Conservation (phyloP, 2,888 invertebrate genomes). For the Cephus rjabovi region DNA sequence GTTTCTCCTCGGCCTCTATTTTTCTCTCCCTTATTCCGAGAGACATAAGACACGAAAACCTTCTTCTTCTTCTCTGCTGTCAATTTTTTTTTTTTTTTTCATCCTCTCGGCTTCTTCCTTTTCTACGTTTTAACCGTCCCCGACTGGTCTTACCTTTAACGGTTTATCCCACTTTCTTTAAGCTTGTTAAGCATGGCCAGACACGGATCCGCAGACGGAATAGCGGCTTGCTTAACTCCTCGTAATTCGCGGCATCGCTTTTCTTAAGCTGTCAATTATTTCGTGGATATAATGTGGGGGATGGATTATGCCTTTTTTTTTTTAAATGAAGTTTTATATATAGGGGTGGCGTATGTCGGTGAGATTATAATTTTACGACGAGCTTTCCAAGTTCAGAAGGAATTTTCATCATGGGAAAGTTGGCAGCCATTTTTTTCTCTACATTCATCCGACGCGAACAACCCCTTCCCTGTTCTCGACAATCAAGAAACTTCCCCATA, state of each 20-base stretch:
- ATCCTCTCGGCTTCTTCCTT: not conserved
- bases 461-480: not conserved
- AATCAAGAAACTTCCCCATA: not conserved
- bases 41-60: not conserved
- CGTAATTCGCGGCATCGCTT: not conserved
- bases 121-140: not conserved
- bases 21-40: not conserved
- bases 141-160: not conserved
- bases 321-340: not conserved
- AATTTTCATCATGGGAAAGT: not conserved
- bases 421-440: not conserved
- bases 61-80: not conserved
- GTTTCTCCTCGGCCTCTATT: not conserved
- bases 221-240: not conserved
- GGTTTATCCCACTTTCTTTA: not conserved
- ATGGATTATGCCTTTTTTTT: not conserved
- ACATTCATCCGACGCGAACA: not conserved
- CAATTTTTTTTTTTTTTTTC: not conserved
- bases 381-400: not conserved
- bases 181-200: not conserved
- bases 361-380: constrained; percentile 1
- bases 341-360: not conserved
- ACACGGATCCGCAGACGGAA: not conserved
- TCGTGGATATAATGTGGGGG: not conserved
- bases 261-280: not conserved